These are phyloP conservation scores for Chrysotoxum bicinctum DNA, from an alignment of 2,888 invertebrate genomes.

Conservation along the genomic window DNA sequence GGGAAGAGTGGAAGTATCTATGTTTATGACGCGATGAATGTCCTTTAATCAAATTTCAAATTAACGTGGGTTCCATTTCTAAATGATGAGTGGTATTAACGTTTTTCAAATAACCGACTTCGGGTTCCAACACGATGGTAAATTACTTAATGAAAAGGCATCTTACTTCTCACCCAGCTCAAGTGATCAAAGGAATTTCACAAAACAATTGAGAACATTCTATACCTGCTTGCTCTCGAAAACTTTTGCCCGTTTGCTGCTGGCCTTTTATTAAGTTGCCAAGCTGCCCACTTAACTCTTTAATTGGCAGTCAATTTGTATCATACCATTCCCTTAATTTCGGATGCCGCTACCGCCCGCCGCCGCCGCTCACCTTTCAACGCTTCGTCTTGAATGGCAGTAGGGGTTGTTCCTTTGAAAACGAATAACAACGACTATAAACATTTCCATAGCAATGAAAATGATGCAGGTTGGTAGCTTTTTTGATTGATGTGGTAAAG, in stretches of 20 bases:
- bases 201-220: slow-evolving; percentile 42
- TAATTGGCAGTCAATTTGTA: slow-evolving; percentile 56
- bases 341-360: not conserved
- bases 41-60: slow-evolving; percentile 52
- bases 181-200: slow-evolving; percentile 46
- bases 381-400: not conserved
- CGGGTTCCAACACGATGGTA: slow-evolving; percentile 14
- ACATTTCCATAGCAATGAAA: not conserved
- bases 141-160: slow-evolving; percentile 51
- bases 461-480: not conserved
- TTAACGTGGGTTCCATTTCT: slow-evolving; percentile 25
- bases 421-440: not conserved
- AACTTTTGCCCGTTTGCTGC: slow-evolving; percentile 15
- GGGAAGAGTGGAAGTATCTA: not conserved
- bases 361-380: too few relatives aligned
- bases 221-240: slow-evolving; percentile 1
- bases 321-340: slow-evolving; percentile 13
- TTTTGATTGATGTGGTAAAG: slow-evolving; percentile 30
- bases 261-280: slow-evolving; percentile 53
- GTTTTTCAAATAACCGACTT: slow-evolving; percentile 31
- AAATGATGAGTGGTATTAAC: slow-evolving; percentile 41
- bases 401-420: slow-evolving; percentile 6
- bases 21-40: not conserved
- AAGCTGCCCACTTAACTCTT: slow-evolving; percentile 42
- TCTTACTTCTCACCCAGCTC: not conserved